Percentiles rank a stretch among this genome's conserved stretches.
Conservation (phyloP, 2,888 invertebrate species). For the Tiliacea citrago region DNA sequence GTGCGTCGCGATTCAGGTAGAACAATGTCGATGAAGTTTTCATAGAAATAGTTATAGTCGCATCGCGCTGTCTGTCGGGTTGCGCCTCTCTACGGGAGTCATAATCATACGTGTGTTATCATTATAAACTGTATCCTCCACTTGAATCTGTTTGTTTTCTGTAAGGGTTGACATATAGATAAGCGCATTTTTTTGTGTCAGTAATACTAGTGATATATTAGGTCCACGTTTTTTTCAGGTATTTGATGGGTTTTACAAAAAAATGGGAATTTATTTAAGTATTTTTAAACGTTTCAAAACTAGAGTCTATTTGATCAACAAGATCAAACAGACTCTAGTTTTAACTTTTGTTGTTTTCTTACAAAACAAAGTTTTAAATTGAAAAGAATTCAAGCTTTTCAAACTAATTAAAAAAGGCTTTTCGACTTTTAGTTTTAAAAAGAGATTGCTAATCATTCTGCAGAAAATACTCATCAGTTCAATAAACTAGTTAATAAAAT, state of each 20-base stretch:
- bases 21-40: no score
- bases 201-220: no score
- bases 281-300: not conserved
- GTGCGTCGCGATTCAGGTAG: no score
- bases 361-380: not conserved
- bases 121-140: not conserved
- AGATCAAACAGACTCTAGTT: not conserved
- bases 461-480: slow-evolving; percentile 1
- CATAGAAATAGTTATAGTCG: no score
- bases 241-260: not conserved
- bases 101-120: not conserved
- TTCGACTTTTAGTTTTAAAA: slow-evolving; percentile 2
- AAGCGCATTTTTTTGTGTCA: not conserved
- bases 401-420: not conserved
- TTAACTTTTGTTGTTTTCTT: not conserved
- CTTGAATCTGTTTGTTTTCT: not conserved
- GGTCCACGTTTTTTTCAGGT: no score
- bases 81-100: no score
- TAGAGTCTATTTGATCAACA: no score
- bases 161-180: not conserved
- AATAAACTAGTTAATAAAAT: slow-evolving; percentile 13
- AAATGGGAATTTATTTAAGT: accelerated
- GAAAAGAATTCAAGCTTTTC: not conserved
- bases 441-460: not conserved
- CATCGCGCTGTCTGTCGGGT: no score